Base-by-base conservation (phyloP, 2,113 vertebrate species). In the Elachura formosa region DNA sequence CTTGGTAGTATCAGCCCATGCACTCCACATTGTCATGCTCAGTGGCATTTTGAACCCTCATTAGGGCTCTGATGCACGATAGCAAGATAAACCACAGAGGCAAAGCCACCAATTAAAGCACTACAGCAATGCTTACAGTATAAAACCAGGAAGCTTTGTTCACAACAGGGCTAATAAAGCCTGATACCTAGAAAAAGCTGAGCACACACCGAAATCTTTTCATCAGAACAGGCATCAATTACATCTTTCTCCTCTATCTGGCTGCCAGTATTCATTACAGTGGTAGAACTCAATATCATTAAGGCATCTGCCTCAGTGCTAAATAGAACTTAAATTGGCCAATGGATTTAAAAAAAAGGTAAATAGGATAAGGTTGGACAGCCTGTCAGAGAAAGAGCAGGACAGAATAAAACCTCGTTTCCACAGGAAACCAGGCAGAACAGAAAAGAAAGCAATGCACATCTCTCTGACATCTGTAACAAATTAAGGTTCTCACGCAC, bases 181-280 rank as follows among this genome's bases (percentile, higher is more conserved):
- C 59, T 26, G 14, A 74, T 71, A 74, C 34, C 69, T 24, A 67
- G 26, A 58, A 89, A 94, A 89, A 59, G 46, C 69, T 59, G 66
- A 96, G 66, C 21, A 51, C 19, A 78, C 66, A 19, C 11, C 54
- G 69, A 95, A 74, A 66, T 52, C 54, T 85, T 88, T 92, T 93
- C 75, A 94, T 85, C 91, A 86, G 46, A 72, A 76, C 16, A 88
- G 43, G 54, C 83, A 86, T 88, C 93, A 93, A 96, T 93, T 94
- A 90, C 72, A 84, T 58, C 40, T 80, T 52, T 91, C 72, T 83
- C 68, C 38, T 80, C 58, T 90, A 28, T 45, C 36, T 48, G 51
- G 58, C 45, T 93, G 94, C 54, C 83, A 90, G 54, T 28, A 72
- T 45, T 76, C 79, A 93, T 92, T 83, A 83, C 24, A 90, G 41